These are phyloP conservation scores for Agonopterix subpropinquella DNA, from an alignment of 2,888 invertebrate species.

Conservation along the genomic window DNA sequence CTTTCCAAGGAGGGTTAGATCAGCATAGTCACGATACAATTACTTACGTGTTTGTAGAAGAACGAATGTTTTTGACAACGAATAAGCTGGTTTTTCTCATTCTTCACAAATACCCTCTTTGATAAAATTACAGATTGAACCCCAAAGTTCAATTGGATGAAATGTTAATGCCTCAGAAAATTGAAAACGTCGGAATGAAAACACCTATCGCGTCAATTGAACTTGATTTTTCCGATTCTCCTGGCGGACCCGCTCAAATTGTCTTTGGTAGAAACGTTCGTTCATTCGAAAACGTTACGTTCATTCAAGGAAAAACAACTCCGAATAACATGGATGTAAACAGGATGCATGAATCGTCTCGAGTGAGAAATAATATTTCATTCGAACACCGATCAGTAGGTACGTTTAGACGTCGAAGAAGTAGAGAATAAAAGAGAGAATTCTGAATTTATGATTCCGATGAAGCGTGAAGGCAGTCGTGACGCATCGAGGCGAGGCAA, in stretches of 20 bases:
- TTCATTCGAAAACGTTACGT: conserved; percentile 6
- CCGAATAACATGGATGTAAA: conserved; percentile 16
- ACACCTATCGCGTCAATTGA: conserved; percentile 8
- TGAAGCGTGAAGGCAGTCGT: conserved; percentile 47
- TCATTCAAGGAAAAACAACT: conserved; percentile 8
- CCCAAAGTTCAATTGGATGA: conserved; percentile 6
- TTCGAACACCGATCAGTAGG: conserved; percentile 37
- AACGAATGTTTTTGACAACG: conserved; percentile 10
- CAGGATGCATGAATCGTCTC: conserved; percentile 15
- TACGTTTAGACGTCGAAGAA: conserved; percentile 43
- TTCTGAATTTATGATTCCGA: conserved; percentile 51
- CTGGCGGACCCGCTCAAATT: conserved; percentile 3
- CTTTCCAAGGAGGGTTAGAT: conserved; percentile 1
- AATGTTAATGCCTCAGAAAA: conserved; percentile 12
- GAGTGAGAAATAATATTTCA: conserved; percentile 37
- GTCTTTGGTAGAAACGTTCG: conserved; percentile 7
- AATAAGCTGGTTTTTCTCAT: neutral
- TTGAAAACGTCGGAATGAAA: conserved; percentile 8
- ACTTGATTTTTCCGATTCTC: conserved; percentile 9
- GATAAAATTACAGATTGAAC: conserved; percentile 1
- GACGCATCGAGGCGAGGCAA: conserved; percentile 6
- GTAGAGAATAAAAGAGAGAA: conserved; percentile 46
- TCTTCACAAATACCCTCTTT: conserved; percentile 4
- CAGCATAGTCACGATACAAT: conserved; percentile 10
- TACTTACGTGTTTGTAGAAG: conserved; percentile 8